These are phyloP conservation scores for Fistularia tabacaria DNA, from an alignment of 2,797 vertebrate genomes.

Conservation along the genomic window DNA sequence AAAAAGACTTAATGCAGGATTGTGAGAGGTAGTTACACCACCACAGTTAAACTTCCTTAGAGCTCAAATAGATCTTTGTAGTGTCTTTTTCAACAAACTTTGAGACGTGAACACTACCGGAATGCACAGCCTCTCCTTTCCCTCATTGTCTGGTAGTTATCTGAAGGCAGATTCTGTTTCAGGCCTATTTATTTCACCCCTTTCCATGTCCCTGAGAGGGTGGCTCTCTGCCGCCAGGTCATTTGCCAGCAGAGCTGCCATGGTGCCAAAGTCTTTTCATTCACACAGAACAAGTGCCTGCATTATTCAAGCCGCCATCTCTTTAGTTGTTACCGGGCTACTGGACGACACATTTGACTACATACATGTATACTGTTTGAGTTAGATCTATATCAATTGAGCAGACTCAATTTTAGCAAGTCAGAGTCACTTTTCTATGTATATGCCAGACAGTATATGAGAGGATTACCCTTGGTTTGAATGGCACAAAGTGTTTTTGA, in stretches of 20 bases:
- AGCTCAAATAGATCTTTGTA: slow-evolving; percentile 49
- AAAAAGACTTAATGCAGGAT: slow-evolving; percentile 32
- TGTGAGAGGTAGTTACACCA: slow-evolving; percentile 41
- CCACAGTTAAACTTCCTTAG: slow-evolving; percentile 21
- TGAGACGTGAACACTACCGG: slow-evolving; percentile 19
- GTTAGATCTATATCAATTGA: slow-evolving; percentile 31
- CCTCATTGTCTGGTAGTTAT: slow-evolving; percentile 16
- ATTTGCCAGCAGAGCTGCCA: slow-evolving; percentile 58
- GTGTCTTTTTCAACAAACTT: slow-evolving; percentile 32
- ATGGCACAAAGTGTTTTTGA: slow-evolving; percentile 17
- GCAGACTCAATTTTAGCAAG: slow-evolving; percentile 16
- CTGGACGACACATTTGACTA: slow-evolving; percentile 40
- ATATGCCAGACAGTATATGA: slow-evolving; percentile 23
- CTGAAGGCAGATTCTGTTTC: slow-evolving; percentile 38
- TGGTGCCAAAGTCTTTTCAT: slow-evolving; percentile 67
- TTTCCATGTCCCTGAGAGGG: slow-evolving; percentile 32
- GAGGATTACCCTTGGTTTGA: slow-evolving; percentile 22
- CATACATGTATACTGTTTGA: slow-evolving; percentile 50
- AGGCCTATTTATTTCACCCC: slow-evolving; percentile 37
- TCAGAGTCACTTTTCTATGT: slow-evolving; percentile 13
- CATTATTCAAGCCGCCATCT: slow-evolving; percentile 68
- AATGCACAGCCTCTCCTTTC: slow-evolving; percentile 30
- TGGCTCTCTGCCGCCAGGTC: slow-evolving; percentile 55
- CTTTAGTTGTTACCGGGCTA: slow-evolving; percentile 40
- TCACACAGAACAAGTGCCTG: slow-evolving; percentile 59